phyloP scores from a whole-genome alignment of 2,888 invertebrate genomes.

The Cyrtodaria siliqua region DNA sequence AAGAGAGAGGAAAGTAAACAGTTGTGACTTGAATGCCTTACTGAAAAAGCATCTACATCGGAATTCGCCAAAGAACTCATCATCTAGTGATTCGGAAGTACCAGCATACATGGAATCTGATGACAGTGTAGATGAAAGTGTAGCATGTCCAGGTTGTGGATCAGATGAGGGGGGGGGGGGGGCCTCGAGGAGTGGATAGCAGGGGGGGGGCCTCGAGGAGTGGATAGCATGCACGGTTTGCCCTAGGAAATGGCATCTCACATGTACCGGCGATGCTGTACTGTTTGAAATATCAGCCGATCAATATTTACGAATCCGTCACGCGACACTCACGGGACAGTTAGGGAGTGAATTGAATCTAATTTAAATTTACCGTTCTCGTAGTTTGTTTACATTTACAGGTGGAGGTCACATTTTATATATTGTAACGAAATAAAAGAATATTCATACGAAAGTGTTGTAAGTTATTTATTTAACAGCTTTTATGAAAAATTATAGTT shows the following conservation, averaged over 20 bases:
- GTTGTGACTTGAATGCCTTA: too few species aligned
- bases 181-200: slow-evolving; percentile 14
- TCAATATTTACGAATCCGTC: too few species aligned
- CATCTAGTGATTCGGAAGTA: background rate
- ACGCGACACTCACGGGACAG: too few species aligned
- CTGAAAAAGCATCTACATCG: too few species aligned
- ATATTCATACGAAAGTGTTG: too few species aligned
- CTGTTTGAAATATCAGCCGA: slow-evolving; percentile 5
- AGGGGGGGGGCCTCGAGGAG: slow-evolving; percentile 16
- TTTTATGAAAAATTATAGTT: too few species aligned
- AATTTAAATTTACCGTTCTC: too few species aligned
- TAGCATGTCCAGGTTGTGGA: slow-evolving; percentile 11
- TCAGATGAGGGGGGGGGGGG: slow-evolving; percentile 12
- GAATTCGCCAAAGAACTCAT: background rate
- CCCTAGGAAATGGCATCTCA: slow-evolving; percentile 11
- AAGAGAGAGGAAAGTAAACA: background rate
- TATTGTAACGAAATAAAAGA: too few species aligned
- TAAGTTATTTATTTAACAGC: too few species aligned
- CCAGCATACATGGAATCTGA: slow-evolving; percentile 3
- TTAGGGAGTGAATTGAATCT: too few species aligned
- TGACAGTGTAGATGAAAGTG: slow-evolving; percentile 3
- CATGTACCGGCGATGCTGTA: slow-evolving; percentile 20
- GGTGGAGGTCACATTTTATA: too few species aligned
- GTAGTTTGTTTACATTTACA: too few species aligned
- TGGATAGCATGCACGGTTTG: slow-evolving; percentile 4